These are phyloP conservation scores for Ylistrum balloti DNA, from an alignment of 1,140 invertebrate species.

Conservation along the genomic window DNA sequence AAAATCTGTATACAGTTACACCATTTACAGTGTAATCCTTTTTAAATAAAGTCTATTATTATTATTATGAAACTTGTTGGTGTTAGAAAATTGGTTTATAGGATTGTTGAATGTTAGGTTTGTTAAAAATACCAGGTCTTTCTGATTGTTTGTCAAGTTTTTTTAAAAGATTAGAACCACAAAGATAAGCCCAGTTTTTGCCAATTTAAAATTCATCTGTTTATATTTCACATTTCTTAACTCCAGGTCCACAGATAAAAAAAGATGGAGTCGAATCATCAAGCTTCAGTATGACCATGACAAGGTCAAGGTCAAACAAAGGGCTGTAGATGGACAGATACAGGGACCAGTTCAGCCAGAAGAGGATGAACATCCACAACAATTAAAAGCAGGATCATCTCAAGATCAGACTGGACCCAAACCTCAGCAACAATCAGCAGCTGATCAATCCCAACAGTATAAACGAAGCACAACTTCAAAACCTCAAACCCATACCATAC, in stretches of 20 bases:
- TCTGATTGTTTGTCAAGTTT: too few species aligned
- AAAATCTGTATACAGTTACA: too few species aligned
- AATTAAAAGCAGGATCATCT: background rate
- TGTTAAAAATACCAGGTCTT: too few species aligned
- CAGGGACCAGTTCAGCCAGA: background rate
- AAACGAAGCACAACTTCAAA: too few species aligned
- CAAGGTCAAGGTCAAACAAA: background rate
- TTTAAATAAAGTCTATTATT: too few species aligned
- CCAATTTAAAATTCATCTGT: background rate
- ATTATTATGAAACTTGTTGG: too few species aligned
- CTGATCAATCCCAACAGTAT: background rate
- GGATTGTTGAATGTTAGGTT: too few species aligned
- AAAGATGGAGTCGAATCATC: slow-evolving; percentile 5
- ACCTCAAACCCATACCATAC: background rate
- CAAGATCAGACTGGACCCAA: background rate
- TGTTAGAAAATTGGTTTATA: too few species aligned
- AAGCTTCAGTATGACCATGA: slow-evolving; percentile 33
- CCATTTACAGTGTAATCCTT: too few species aligned
- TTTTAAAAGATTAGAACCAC: too few species aligned
- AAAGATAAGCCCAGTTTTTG: too few species aligned
- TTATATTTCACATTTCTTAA: background rate
- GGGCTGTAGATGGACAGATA: background rate
- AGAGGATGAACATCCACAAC: background rate
- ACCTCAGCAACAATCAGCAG: background rate
- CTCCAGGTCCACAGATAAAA: background rate